Base-by-base conservation (phyloP, 2,113 vertebrate genomes). In the Nicator chloris region DNA sequence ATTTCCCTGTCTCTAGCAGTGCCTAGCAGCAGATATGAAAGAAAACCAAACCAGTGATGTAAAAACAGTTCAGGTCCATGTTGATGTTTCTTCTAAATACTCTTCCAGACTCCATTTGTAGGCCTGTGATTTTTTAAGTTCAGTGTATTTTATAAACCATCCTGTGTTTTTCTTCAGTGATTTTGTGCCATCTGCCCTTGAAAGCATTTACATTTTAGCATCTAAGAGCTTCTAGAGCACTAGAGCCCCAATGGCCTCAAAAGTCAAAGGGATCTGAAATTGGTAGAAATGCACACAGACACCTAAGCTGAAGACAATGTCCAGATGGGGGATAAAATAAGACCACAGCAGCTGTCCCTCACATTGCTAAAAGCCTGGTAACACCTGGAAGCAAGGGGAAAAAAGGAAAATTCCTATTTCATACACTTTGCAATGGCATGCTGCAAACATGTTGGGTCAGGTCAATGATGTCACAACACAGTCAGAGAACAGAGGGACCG, bases 291-390 rank as follows among this genome's bases (percentile, higher is more conserved):
- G 44, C n/a, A 31, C 20, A 42, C 23, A 40, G 26, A 27, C 5
- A 53, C 0, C 0, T 16, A 49, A 76, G 8, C 24, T 57, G n/a
- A 30, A 70, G 44, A 26, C 20, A 8, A 44, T 5, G 7, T 39
- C 42, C 37, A 27, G 19, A 11, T 35, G 15, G 40, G 27, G 9
- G 24, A 39, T 19, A 59, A 50, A 59, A 61, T 19, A 72, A 87
- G 87, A 64, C 5, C n/a, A 27, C 11, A 28, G 1, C 42, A 82
- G 44, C 15, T 68, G 53, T 8, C 47, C 64, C 44, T 31, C 28
- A 30, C 9, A 6, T 4, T 28, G 39, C 51, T 51, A 15, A 85
- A 78, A 54, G 40, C 35, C 47, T 57, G 40, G 42, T 42, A 53
- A 79, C 11, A n/a, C 16, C 30, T 31, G 20, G 14, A 80, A 31